Percentiles rank a stretch among this genome's conserved stretches.
Conservation (phyloP, 2,113 vertebrate genomes). For the Riparia riparia region DNA sequence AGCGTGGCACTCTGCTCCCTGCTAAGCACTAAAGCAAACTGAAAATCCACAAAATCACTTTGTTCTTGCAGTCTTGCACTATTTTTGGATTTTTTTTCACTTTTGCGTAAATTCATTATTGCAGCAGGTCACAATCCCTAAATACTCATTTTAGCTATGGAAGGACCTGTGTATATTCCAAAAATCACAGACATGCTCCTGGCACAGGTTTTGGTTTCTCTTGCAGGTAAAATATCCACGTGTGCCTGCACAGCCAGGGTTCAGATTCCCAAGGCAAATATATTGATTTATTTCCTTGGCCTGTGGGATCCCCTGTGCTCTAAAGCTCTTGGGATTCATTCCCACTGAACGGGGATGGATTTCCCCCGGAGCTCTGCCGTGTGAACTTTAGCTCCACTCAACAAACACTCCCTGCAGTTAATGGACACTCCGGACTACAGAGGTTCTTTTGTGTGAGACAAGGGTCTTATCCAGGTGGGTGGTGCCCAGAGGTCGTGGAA, state of each 20-base stretch:
- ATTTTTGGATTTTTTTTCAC: not conserved
- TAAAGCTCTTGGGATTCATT: not conserved
- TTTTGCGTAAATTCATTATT: not conserved
- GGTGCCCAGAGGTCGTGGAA: not conserved
- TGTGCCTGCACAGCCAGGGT: not conserved
- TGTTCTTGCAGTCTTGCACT: not conserved
- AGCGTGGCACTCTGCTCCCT: rapidly evolving
- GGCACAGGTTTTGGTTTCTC: not conserved
- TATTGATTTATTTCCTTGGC: not conserved
- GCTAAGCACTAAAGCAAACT: not conserved
- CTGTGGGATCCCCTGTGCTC: not conserved
- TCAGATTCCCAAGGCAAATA: not conserved
- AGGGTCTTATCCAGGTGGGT: not conserved
- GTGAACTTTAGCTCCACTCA: not conserved
- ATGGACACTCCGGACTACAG: not conserved
- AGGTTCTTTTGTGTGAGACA: not conserved
- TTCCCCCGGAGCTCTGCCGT: not conserved
- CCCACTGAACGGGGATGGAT: not conserved
- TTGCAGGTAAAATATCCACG: rapidly evolving
- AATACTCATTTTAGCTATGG: not conserved
- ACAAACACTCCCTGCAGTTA: not conserved
- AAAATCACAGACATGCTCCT: rapidly evolving
- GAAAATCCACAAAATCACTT: rapidly evolving
- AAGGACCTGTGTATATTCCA: not conserved
- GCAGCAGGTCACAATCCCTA: not conserved